Conservation (phyloP, 92 coral and sea anemone species). For the Bergia sp. region DNA sequence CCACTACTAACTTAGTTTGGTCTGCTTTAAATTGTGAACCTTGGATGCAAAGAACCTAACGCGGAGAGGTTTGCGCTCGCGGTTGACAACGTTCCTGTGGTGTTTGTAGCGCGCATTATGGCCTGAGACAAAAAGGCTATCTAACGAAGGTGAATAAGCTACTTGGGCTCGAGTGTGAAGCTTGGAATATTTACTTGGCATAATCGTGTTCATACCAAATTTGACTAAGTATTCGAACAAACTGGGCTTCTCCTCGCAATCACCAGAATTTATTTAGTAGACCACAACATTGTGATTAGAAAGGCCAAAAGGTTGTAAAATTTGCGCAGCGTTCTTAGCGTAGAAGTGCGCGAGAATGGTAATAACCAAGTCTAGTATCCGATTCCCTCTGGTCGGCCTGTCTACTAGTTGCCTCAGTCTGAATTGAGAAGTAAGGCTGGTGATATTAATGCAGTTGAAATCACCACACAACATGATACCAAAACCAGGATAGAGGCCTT, state of each 20-base stretch:
- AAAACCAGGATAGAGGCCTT: constrained; percentile 62
- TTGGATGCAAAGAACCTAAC: background rate
- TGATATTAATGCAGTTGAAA: constrained; percentile 63
- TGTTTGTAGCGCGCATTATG: too few relatives aligned
- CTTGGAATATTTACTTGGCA: too few relatives aligned
- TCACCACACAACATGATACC: constrained; percentile 58
- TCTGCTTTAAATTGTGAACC: background rate
- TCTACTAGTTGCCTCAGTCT: constrained; percentile 63
- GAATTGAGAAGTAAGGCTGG: constrained; percentile 52
- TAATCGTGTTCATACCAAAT: too few relatives aligned
- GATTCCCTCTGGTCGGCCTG: constrained; percentile 58
- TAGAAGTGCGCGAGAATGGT: background rate
- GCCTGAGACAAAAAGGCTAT: too few relatives aligned
- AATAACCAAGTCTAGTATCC: constrained; percentile 57
- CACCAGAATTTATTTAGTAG: too few relatives aligned
- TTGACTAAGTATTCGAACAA: too few relatives aligned
- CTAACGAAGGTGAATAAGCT: too few relatives aligned
- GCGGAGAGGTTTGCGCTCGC: constrained; percentile 4
- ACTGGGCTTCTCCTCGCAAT: too few relatives aligned
- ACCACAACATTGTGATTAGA: background rate
- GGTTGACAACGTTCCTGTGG: constrained; percentile 2
- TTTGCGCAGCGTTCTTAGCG: background rate
- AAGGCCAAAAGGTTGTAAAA: constrained; percentile 6
- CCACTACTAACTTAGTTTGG: constrained; percentile 6
- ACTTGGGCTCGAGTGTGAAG: too few relatives aligned